Conservation (phyloP, 2,113 vertebrate species). For the Azemiops feae region DNA sequence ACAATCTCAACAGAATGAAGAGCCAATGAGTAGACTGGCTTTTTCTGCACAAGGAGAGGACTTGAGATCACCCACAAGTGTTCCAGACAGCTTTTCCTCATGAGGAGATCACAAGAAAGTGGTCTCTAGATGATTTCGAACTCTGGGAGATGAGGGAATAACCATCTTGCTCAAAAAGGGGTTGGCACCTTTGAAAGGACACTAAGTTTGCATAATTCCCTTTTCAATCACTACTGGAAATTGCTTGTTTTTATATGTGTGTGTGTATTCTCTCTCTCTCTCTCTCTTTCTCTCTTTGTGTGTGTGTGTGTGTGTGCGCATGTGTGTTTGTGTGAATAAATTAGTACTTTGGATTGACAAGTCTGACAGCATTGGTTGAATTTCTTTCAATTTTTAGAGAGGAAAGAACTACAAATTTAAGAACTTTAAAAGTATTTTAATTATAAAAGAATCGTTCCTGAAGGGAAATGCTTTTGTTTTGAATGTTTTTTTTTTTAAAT, state of each 20-base stretch:
- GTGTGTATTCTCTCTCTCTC: too few species aligned
- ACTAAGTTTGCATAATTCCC: not conserved
- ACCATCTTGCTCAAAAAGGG: not conserved
- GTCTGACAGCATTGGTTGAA: not conserved
- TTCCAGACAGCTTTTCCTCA: not conserved
- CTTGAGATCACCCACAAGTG: not conserved
- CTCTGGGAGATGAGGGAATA: not conserved
- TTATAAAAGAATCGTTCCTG: not conserved
- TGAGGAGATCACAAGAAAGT: not conserved
- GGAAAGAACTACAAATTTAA: not conserved
- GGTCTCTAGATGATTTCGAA: not conserved
- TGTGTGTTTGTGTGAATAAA: not conserved
- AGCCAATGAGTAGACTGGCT: not conserved
- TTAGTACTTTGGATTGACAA: not conserved
- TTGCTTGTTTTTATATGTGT: not conserved
- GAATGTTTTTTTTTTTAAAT: not conserved
- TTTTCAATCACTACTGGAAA: not conserved
- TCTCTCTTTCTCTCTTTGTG: too few species aligned
- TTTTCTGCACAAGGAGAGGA: not conserved
- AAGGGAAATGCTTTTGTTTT: not conserved
- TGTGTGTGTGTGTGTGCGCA: too few species aligned
- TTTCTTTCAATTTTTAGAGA: not conserved
- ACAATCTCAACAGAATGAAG: not conserved
- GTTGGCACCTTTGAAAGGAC: not conserved
- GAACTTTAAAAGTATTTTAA: not conserved